A percentile compares a stretch with the other conserved stretches of the same genome.
Evolutionary conservation across 2,113 vertebrate genomes (phyloP).

Genomic region (Hyperopisus bebe): DNA sequence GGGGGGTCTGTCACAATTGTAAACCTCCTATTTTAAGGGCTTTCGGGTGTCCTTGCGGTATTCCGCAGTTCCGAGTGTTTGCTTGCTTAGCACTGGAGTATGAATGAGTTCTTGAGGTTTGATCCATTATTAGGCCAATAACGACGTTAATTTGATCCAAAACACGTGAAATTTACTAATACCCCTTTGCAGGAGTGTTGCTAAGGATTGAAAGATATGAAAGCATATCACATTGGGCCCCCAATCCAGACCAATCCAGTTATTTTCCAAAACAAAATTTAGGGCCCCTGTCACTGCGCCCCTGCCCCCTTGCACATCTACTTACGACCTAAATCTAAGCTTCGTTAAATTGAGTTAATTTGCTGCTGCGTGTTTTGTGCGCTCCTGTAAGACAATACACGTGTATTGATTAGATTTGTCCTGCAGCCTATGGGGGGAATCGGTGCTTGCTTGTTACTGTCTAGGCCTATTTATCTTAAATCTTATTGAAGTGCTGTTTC

Average conservation of each 20-base stretch:
- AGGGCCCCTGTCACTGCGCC: no score
- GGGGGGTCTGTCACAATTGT: neutral
- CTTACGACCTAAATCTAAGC: neutral
- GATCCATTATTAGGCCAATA: neutral
- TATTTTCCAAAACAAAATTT: no score
- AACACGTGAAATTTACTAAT: neutral
- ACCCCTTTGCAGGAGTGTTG: neutral
- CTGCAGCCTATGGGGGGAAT: neutral
- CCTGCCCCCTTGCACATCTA: neutral
- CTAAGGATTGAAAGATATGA: no score
- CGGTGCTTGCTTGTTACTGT: neutral
- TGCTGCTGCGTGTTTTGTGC: neutral
- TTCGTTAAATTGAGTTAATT: neutral
- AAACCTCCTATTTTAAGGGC: neutral
- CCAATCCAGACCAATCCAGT: no score
- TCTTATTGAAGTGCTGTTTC: neutral
- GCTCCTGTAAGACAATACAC: constrained; percentile 12
- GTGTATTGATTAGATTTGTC: constrained; percentile 49
- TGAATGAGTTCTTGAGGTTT: neutral
- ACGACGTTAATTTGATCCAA: neutral
- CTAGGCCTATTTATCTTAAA: neutral
- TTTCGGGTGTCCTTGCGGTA: neutral
- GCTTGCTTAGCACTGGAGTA: neutral
- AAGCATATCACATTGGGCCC: no score
- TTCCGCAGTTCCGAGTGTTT: neutral